Evolutionary conservation across 2,113 vertebrate genomes (phyloP).

Genomic region (Melierax canorus): DNA sequence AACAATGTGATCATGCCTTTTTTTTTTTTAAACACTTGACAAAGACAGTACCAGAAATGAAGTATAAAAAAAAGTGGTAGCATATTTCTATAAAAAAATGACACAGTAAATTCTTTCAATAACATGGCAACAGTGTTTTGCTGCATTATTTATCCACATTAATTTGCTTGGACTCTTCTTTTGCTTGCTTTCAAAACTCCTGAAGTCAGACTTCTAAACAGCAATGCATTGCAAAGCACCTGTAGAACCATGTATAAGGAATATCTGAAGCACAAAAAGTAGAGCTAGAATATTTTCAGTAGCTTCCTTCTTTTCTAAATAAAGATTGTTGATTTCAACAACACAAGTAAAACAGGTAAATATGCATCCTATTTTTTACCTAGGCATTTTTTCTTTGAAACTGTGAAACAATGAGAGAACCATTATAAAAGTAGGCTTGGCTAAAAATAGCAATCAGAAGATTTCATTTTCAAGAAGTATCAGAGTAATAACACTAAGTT

Average conservation of each 20-base stretch:
- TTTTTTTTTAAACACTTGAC: background rate
- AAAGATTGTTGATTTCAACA: background rate
- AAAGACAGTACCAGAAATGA: background rate
- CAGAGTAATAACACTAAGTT: background rate
- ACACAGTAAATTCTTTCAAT: background rate
- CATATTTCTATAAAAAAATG: background rate
- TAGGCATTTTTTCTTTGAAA: background rate
- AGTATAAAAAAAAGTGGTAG: background rate
- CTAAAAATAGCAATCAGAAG: background rate
- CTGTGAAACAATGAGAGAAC: background rate
- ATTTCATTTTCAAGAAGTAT: background rate
- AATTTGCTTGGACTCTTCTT: background rate
- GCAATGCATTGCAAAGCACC: background rate
- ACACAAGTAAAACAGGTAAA: background rate
- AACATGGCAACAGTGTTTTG: background rate
- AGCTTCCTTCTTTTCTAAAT: background rate
- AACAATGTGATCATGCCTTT: background rate
- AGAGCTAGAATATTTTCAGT: background rate
- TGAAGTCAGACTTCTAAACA: background rate
- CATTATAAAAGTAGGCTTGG: background rate
- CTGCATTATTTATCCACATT: background rate
- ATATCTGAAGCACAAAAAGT: background rate
- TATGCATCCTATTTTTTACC: background rate
- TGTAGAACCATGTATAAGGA: background rate
- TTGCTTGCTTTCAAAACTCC: background rate